phyloP scores from a whole-genome alignment of 2,797 vertebrate genomes.

The Lates japonicus region DNA sequence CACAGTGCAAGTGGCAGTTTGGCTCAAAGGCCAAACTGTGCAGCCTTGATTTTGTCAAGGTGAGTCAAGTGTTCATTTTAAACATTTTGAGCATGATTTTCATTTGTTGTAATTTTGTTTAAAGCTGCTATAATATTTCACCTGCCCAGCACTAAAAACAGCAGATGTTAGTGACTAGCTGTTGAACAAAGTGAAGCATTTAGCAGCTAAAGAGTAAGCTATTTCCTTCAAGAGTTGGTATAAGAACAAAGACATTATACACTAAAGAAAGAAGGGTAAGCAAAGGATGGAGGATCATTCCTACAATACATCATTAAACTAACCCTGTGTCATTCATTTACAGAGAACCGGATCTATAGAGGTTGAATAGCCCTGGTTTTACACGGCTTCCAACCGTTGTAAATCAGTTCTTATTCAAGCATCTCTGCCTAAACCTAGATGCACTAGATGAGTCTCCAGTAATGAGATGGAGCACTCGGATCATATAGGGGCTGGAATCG shows the following conservation, averaged over 20 bases:
- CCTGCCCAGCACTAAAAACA: not conserved
- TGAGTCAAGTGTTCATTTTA: constrained; percentile 58
- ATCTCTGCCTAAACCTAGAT: constrained; percentile 13
- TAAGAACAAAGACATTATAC: not conserved
- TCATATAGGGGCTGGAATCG: constrained; percentile 37
- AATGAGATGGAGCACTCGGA: constrained; percentile 36
- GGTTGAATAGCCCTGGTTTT: constrained; percentile 17
- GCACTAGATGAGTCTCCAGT: constrained; percentile 22
- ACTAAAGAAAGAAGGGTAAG: not conserved
- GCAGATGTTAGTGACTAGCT: not conserved
- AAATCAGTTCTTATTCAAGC: constrained; percentile 17
- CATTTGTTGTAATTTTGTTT: not conserved
- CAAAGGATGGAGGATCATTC: not conserved
- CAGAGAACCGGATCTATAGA: not conserved
- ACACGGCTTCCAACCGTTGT: constrained; percentile 12
- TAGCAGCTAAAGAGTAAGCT: not conserved
- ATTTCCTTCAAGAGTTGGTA: not conserved
- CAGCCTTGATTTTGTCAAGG: constrained; percentile 96
- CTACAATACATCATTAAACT: not conserved
- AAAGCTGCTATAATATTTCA: not conserved
- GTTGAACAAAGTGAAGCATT: not conserved
- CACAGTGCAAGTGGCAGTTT: constrained; percentile 99
- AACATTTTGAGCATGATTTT: not conserved
- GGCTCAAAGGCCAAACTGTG: constrained; percentile 96
- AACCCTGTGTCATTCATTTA: not conserved